Percentiles rank a stretch among this genome's conserved stretches.
Conservation (phyloP, 2,888 invertebrate species). For the Drosophila multiciliata region DNA sequence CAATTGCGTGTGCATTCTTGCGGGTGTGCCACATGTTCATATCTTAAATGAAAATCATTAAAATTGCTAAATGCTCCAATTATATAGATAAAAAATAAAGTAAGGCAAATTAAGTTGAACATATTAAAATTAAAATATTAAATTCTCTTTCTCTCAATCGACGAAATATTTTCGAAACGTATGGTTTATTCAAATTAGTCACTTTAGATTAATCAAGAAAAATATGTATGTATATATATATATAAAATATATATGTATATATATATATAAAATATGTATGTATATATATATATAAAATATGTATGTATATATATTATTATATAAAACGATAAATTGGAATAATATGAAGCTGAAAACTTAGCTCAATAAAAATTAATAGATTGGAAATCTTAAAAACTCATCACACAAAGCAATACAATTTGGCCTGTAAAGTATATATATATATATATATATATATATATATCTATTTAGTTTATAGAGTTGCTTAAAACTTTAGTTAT, state of each 20-base stretch:
- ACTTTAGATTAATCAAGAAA: neutral
- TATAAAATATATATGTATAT: too few relatives aligned
- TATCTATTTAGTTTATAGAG: neutral
- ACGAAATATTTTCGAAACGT: neutral
- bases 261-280: too few relatives aligned
- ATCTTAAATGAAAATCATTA: slow-evolving; percentile 25
- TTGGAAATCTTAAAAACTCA: neutral
- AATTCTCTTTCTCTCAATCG: neutral
- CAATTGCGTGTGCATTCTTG: slow-evolving; percentile 27
- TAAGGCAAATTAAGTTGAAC: neutral
- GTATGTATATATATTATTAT: neutral
- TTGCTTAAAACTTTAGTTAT: neutral
- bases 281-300: neutral
- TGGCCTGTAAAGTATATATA: neutral
- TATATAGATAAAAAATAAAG: neutral
- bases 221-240: too few relatives aligned
- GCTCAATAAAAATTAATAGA: neutral
- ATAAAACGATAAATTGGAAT: neutral
- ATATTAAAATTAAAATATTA: neutral
- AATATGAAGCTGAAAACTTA: neutral
- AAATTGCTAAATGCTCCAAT: neutral
- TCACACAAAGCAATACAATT: neutral
- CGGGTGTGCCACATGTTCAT: slow-evolving; percentile 5
- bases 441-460: neutral
- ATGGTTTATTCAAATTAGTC: neutral